Evolutionary conservation across 2,888 invertebrate genomes (phyloP).

Genomic region (Tryphoninae sp.): DNA sequence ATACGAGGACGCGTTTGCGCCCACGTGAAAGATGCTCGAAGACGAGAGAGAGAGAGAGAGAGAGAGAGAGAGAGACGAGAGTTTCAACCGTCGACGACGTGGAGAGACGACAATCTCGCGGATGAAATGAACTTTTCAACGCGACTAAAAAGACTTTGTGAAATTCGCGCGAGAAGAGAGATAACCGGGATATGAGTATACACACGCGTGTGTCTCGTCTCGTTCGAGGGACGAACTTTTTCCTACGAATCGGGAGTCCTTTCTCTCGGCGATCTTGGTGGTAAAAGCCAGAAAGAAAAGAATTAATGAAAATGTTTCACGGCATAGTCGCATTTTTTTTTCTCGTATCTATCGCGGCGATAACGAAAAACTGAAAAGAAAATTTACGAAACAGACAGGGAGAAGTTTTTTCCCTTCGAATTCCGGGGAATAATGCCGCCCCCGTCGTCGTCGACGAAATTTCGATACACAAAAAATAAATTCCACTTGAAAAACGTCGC

Average conservation of each 20-base stretch:
- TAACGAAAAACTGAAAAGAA: neutral
- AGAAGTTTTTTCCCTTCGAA: neutral
- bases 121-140: neutral
- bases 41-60: slow-evolving; percentile 39
- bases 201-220: neutral
- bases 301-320: neutral
- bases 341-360: neutral
- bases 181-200: neutral
- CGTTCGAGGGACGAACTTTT: neutral
- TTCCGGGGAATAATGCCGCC: too few relatives aligned
- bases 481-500: too few relatives aligned
- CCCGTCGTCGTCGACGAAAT: neutral
- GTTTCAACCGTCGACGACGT: slow-evolving; percentile 25
- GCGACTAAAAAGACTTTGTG: neutral
- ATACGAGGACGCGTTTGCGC: slow-evolving; percentile 13
- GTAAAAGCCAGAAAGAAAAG: neutral
- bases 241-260: neutral
- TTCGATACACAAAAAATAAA: neutral
- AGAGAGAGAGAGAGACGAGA: slow-evolving; percentile 29
- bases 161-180: neutral
- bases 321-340: neutral
- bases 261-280: slow-evolving; percentile 18
- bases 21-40: slow-evolving; percentile 11
- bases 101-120: slow-evolving; percentile 1
- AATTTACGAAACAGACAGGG: neutral